Evolutionary conservation across 2,888 invertebrate species (phyloP), one percentile per base, ranked within the genome.

Genomic region (Nasonia oneida): DNA sequence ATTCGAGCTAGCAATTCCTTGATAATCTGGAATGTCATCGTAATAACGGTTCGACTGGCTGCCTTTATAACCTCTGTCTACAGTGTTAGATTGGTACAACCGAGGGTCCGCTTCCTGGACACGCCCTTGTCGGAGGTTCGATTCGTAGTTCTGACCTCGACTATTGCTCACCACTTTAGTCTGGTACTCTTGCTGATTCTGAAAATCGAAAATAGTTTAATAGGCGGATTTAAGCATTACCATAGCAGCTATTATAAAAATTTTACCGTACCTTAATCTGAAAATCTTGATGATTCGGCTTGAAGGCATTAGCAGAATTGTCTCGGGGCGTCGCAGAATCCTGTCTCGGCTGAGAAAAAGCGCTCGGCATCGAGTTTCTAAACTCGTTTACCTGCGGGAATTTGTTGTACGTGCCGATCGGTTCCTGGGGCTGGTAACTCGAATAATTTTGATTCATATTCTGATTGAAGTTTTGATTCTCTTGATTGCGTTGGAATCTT

Each of bases 401-500:
- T 67, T 87, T 88, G 29, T 80, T 88, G 8, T 86, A 88, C 73
- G 78, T 88, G 15, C 83, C 87, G 8, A 83, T 81, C 15, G 85
- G 85, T 74, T 89, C 90, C 15, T 88, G 89, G 4, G 57, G 57
- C 81, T 89, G 87, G 78, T 88, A 88, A 53, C 89, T 90, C 50
- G 75, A 88, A n/a, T 85, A 86, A 83, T 81, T 89, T 61, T 92
- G 91, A 70, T 89, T 89, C 64, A 90, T 90, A 84, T 90, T 84
- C 64, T 89, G 89, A 84, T 85, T 90, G 3, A 64, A 29, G 10
- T 73, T 37, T 8, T 91, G 89, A 42, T 82, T 81, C 42, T 93
- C 93, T 70, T 91, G 95, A 88, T 94, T 94, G 12, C 85, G 80
- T 90, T 96, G 96, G 91, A 96, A 96, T 85, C 96, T 93, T 5